These are phyloP conservation scores for Orthonychiurus folsomi DNA, from an alignment of 2,888 invertebrate genomes.

Conservation along the genomic window DNA sequence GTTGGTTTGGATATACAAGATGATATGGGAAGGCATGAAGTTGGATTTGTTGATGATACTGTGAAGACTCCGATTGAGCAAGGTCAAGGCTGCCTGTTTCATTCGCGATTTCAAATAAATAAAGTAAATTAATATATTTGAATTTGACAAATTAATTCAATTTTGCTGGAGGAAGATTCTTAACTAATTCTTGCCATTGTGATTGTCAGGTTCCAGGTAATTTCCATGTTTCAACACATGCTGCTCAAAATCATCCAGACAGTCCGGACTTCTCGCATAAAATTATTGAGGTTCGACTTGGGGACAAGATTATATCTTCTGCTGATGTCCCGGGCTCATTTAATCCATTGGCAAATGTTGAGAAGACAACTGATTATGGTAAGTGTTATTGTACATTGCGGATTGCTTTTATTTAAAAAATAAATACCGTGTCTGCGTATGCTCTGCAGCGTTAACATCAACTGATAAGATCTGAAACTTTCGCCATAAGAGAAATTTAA, in stretches of 20 bases:
- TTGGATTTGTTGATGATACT: constrained; percentile 52
- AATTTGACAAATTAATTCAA: constrained; percentile 8
- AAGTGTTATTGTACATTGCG: constrained; percentile 40
- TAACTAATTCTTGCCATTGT: constrained; percentile 4
- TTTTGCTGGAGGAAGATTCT: too few species aligned
- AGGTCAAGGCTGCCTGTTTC: constrained; percentile 48
- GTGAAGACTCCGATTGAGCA: constrained; percentile 46
- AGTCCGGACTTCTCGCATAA: constrained; percentile 50
- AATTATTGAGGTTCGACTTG: constrained; percentile 48
- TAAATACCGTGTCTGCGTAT: constrained; percentile 7
- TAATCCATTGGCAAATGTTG: constrained; percentile 45
- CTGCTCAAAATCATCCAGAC: constrained; percentile 47
- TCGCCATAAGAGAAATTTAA: too few species aligned
- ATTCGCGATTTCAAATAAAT: constrained; percentile 46
- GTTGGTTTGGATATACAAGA: constrained; percentile 53
- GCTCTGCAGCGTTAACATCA: neutral
- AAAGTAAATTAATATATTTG: constrained; percentile 41
- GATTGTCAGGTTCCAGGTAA: constrained; percentile 49
- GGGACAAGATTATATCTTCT: constrained; percentile 41
- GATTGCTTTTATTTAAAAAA: constrained; percentile 15
- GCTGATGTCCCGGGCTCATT: constrained; percentile 47
- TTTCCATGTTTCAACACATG: constrained; percentile 54
- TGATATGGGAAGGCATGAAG: constrained; percentile 53
- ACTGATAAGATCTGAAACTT: constrained; percentile 9
- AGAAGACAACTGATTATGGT: constrained; percentile 34